Conservation (phyloP, 92 coral and sea anemone species). For the Metridium senile region DNA sequence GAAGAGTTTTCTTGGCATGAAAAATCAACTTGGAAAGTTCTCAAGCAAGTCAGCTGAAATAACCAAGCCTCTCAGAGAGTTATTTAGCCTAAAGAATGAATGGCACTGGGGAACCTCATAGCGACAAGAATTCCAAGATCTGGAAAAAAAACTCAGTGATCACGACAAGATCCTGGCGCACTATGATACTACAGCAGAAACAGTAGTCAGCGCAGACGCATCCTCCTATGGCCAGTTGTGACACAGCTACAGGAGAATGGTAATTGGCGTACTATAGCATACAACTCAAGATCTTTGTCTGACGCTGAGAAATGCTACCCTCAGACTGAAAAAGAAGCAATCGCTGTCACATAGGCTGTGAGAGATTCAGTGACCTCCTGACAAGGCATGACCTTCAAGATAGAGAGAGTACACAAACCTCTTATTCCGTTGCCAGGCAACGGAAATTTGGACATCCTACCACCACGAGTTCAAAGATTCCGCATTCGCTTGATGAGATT, state of each 20-base stretch:
- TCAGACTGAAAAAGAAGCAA: slow-evolving; percentile 59
- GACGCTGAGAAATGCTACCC: slow-evolving; percentile 43
- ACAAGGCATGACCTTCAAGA: slow-evolving; percentile 41
- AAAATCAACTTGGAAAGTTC: slow-evolving; percentile 45
- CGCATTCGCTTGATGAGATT: slow-evolving; percentile 55
- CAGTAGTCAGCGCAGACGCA: slow-evolving; percentile 34
- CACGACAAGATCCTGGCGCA: slow-evolving; percentile 38
- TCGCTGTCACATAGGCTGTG: slow-evolving; percentile 61
- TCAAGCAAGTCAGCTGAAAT: slow-evolving; percentile 29
- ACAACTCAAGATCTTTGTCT: slow-evolving; percentile 39
- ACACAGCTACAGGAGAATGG: slow-evolving; percentile 40
- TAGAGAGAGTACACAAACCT: slow-evolving; percentile 62
- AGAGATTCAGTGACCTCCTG: slow-evolving; percentile 48
- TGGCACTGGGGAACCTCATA: slow-evolving; percentile 53
- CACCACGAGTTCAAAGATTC: slow-evolving; percentile 56
- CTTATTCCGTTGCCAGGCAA: slow-evolving; percentile 40
- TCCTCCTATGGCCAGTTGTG: slow-evolving; percentile 42
- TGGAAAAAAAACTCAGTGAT: slow-evolving; percentile 38
- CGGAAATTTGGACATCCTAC: slow-evolving; percentile 34
- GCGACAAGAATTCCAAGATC: slow-evolving; percentile 38
- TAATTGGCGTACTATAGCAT: slow-evolving; percentile 48
- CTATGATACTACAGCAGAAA: slow-evolving; percentile 46
- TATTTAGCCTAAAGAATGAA: slow-evolving; percentile 39
- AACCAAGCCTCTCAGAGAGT: slow-evolving; percentile 43
- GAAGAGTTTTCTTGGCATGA: slow-evolving; percentile 53